Percentiles rank a stretch among this genome's conserved stretches.
Evolutionary conservation across 2,888 invertebrate genomes (phyloP).

Genomic region (Cyclophora albipunctata): DNA sequence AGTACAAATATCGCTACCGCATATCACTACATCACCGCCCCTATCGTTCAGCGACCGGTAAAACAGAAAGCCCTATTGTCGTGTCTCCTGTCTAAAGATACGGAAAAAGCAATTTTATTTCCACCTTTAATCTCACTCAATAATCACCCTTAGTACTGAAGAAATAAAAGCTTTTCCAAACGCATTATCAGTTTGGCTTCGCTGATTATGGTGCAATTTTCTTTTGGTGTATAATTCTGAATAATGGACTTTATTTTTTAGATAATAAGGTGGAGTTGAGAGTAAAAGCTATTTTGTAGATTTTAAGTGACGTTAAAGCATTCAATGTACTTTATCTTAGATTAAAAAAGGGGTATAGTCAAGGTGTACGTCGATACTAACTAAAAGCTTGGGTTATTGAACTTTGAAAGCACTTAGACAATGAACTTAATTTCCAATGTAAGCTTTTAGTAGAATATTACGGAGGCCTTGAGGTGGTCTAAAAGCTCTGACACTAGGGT

Average conservation of each 20-base stretch:
- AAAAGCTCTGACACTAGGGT: too few relatives aligned
- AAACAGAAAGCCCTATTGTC: conserved; percentile 69
- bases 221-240: too few relatives aligned
- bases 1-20: conserved; percentile 17
- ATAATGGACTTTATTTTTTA: conserved; percentile 2
- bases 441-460: too few relatives aligned
- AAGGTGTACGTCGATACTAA: conserved; percentile 27
- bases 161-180: conserved; percentile 5
- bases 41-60: conserved; percentile 55
- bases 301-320: conserved; percentile 53
- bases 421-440: too few relatives aligned
- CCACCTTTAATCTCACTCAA: conserved; percentile 2
- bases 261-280: conserved; percentile 2
- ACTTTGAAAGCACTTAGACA: neutral
- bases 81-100: conserved; percentile 60
- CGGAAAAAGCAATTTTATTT: conserved; percentile 32
- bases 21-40: conserved; percentile 19
- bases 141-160: conserved; percentile 21
- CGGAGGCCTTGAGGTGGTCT: too few relatives aligned
- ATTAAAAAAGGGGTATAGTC: conserved; percentile 57
- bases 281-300: conserved; percentile 23
- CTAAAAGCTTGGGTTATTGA: conserved; percentile 19
- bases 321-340: conserved; percentile 72
- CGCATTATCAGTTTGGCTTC: conserved; percentile 10
- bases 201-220: conserved; percentile 3